phyloP scores from a whole-genome alignment of 1,140 invertebrate genomes.

The Microplitis demolitor region DNA sequence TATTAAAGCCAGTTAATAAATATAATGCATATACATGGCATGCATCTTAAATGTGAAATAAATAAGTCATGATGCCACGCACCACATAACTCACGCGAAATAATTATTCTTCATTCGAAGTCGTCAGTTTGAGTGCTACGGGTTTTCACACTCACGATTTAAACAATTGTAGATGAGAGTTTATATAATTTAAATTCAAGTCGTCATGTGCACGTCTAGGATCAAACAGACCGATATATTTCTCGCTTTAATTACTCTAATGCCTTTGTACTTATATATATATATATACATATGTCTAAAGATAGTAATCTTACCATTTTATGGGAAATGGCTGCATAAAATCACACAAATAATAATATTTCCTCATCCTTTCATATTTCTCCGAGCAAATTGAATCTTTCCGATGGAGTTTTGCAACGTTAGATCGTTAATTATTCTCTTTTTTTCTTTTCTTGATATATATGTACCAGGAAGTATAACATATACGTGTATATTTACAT shows the following conservation, averaged over 20 bases:
- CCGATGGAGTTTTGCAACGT: slow-evolving; percentile 37
- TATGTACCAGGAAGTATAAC: too few species aligned
- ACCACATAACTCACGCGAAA: slow-evolving; percentile 50
- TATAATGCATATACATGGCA: slow-evolving; percentile 10
- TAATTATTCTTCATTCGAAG: slow-evolving; percentile 1
- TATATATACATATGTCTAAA: slow-evolving; percentile 11
- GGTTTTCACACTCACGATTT: slow-evolving; percentile 40
- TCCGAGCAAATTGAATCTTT: slow-evolving; percentile 10
- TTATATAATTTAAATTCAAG: background rate
- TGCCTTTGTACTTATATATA: slow-evolving; percentile 32
- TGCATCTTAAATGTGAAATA: slow-evolving; percentile 33
- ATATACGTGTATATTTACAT: background rate
- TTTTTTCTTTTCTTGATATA: background rate
- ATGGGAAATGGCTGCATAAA: slow-evolving; percentile 32
- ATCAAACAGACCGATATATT: slow-evolving; percentile 56
- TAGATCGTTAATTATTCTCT: slow-evolving; percentile 9
- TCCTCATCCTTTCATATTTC: slow-evolving; percentile 7
- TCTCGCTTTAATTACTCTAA: slow-evolving; percentile 54
- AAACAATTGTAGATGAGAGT: background rate
- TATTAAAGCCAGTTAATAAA: slow-evolving; percentile 30
- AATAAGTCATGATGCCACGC: slow-evolving; percentile 55
- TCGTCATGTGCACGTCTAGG: slow-evolving; percentile 18
- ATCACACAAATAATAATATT: slow-evolving; percentile 6
- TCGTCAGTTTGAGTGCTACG: background rate
- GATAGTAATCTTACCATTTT: slow-evolving; percentile 38